Conservation (phyloP, 1,140 invertebrate species). For the Pomacea maculata region DNA sequence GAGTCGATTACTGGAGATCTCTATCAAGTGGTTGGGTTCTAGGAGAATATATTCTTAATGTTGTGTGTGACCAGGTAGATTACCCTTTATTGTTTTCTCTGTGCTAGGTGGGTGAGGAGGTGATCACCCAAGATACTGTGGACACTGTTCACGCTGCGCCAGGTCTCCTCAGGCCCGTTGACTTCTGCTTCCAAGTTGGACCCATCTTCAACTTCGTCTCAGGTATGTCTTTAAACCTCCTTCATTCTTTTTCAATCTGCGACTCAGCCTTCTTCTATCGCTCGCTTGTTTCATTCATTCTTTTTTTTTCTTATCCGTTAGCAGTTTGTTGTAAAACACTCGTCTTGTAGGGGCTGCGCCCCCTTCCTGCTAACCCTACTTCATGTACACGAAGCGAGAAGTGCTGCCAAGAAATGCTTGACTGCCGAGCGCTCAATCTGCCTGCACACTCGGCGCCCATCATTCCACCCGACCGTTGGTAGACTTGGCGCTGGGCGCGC, state of each 20-base stretch:
- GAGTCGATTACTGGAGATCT: no score
- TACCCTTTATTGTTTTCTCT: no score
- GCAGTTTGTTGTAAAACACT: no score
- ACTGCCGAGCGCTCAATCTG: no score
- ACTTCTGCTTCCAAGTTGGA: conserved; percentile 64
- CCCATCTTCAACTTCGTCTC: conserved; percentile 65
- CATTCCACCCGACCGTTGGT: no score
- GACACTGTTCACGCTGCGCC: conserved; percentile 43
- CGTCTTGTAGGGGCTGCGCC: no score
- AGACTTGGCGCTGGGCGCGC: no score
- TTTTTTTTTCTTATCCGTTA: background rate
- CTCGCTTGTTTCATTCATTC: background rate
- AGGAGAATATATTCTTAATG: background rate
- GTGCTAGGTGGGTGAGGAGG: conserved; percentile 51
- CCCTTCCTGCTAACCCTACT: no score
- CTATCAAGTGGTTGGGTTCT: no score
- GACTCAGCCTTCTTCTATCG: background rate
- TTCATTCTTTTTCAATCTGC: background rate
- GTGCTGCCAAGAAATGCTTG: no score
- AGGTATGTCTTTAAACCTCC: conserved; percentile 37
- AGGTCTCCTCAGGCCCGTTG: conserved; percentile 51
- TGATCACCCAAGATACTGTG: conserved; percentile 46
- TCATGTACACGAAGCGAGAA: no score
- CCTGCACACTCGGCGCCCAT: no score
- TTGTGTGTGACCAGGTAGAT: background rate